Evolutionary conservation across 2,113 vertebrate genomes (phyloP).

Genomic region (Oncorhynchus clarkii): DNA sequence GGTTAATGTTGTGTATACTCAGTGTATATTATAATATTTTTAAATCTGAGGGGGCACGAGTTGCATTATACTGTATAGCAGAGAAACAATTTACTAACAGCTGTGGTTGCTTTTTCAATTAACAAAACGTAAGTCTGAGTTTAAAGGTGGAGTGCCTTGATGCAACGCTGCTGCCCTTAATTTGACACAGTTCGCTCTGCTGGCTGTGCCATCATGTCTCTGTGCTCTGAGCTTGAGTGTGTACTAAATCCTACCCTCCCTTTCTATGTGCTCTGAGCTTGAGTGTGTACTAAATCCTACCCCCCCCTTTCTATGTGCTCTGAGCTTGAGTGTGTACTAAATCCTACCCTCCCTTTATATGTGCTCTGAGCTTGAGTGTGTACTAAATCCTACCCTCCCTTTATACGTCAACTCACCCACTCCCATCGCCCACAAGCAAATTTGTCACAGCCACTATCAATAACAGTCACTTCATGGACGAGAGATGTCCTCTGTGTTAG

Average conservation of each 20-base stretch:
- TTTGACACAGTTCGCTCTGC: conserved; percentile 13
- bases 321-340: too few relatives aligned
- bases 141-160: conserved; percentile 13
- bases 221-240: conserved; percentile 9
- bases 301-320: too few relatives aligned
- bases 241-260: conserved; percentile 35
- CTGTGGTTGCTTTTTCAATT: neutral
- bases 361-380: too few relatives aligned
- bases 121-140: neutral
- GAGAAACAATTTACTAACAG: neutral
- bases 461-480: neutral
- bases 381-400: neutral
- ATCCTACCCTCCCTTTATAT: conserved; percentile 2
- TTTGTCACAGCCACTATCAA: conserved; percentile 46
- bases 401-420: conserved; percentile 37
- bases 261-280: too few relatives aligned
- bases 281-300: too few relatives aligned
- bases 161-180: conserved; percentile 23
- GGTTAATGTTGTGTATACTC: too few relatives aligned
- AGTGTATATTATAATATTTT: too few relatives aligned
- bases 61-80: too few relatives aligned
- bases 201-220: conserved; percentile 31
- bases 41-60: too few relatives aligned
- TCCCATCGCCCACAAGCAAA: conserved; percentile 42
- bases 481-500: neutral